Conservation (phyloP, 2,113 vertebrate genomes). For the Trichomycterus rosablanca region DNA sequence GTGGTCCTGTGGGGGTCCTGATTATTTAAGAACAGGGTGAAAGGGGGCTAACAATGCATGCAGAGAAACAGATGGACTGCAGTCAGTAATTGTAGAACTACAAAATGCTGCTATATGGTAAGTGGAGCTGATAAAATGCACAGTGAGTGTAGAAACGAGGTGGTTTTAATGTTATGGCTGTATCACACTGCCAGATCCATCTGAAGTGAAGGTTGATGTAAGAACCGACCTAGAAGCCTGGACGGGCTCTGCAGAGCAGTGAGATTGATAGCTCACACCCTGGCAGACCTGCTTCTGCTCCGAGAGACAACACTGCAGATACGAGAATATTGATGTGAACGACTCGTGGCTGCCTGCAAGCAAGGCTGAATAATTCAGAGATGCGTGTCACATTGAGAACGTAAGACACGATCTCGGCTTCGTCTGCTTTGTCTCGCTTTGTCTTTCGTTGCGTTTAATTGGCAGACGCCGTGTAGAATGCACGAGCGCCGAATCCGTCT, state of each 20-base stretch:
- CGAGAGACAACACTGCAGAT: slow-evolving; percentile 69
- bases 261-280: slow-evolving; percentile 23
- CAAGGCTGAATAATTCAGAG: slow-evolving; percentile 74
- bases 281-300: slow-evolving; percentile 26
- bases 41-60: too few species aligned
- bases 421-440: slow-evolving; percentile 14
- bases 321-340: slow-evolving; percentile 72
- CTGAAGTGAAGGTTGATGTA: slow-evolving; percentile 30
- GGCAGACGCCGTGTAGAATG: slow-evolving; percentile 7
- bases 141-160: too few species aligned
- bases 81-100: too few species aligned
- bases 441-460: slow-evolving; percentile 9
- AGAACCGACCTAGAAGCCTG: slow-evolving; percentile 22
- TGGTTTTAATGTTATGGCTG: too few species aligned
- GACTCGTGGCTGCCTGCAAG: slow-evolving; percentile 71
- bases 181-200: slow-evolving; percentile 27
- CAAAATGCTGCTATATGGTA: too few species aligned
- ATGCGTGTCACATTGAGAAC: slow-evolving; percentile 68
- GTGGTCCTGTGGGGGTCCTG: too few species aligned
- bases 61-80: too few species aligned
- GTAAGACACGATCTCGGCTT: slow-evolving; percentile 54
- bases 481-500: neutral
- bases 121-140: too few species aligned
- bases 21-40: too few species aligned
- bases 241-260: slow-evolving; percentile 20